These are phyloP conservation scores for Tetrapedia diversipes DNA, from an alignment of 2,888 invertebrate species.

Conservation along the genomic window DNA sequence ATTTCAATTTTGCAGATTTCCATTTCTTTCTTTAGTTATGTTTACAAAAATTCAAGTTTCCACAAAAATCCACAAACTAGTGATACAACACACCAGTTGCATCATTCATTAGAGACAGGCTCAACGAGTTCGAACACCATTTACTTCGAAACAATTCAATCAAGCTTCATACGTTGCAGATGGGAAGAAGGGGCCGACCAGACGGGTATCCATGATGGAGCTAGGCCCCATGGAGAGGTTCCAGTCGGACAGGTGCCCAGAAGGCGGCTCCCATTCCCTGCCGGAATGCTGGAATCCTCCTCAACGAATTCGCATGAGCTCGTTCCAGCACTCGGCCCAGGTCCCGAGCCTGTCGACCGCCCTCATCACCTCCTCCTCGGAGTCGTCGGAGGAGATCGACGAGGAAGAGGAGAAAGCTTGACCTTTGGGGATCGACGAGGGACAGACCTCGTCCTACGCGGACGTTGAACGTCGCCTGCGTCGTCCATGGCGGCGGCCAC, in stretches of 20 bases:
- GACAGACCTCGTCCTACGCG: constrained; percentile 72
- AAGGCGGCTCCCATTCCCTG: constrained; percentile 75
- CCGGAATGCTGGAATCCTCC: constrained; percentile 78
- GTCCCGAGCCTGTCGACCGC: constrained; percentile 86
- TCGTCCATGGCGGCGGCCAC: constrained; percentile 70
- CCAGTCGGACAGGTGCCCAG: constrained; percentile 78
- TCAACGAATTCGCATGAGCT: constrained; percentile 75
- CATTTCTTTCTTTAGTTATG: too few relatives aligned
- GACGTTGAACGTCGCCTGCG: constrained; percentile 69
- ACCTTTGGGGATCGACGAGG: constrained; percentile 74
- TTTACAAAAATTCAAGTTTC: too few relatives aligned
- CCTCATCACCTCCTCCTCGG: constrained; percentile 87
- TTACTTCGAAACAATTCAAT: background rate
- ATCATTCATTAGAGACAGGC: too few relatives aligned
- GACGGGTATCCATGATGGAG: constrained; percentile 89
- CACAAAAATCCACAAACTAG: too few relatives aligned
- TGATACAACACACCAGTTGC: too few relatives aligned
- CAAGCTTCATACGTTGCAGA: constrained; percentile 40
- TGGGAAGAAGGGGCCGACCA: constrained; percentile 48
- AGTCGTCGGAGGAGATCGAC: constrained; percentile 82
- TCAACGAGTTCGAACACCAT: too few relatives aligned
- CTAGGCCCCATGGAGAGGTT: constrained; percentile 83
- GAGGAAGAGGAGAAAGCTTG: constrained; percentile 76
- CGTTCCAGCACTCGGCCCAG: constrained; percentile 83
- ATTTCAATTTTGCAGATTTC: too few relatives aligned